These are phyloP conservation scores for Micromys minutus DNA, from an alignment of 2,113 vertebrate species.

Conservation along the genomic window DNA sequence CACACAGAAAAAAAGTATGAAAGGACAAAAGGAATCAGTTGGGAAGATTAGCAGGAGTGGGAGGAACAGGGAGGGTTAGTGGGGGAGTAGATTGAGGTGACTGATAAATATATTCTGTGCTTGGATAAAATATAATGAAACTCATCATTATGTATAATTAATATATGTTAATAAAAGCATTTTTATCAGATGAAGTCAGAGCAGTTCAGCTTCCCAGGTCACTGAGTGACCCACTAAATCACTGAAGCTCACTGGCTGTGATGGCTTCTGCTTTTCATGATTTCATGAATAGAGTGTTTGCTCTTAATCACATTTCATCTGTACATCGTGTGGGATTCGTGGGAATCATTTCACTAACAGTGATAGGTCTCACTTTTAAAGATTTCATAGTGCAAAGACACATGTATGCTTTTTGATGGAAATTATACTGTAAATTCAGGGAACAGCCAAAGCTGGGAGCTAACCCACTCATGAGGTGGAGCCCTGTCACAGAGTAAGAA, in stretches of 20 bases:
- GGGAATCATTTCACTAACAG: constrained; percentile 39
- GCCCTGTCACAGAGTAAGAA: constrained; percentile 14
- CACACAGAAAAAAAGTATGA: neutral
- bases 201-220: constrained; percentile 21
- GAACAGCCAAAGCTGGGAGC: constrained; percentile 30
- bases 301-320: neutral
- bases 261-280: constrained; percentile 13
- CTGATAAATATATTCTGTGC: neutral
- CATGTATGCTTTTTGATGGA: constrained; percentile 14
- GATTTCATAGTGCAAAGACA: constrained; percentile 37
- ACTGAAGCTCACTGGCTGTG: neutral
- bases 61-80: neutral
- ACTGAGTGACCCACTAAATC: neutral
- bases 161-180: neutral
- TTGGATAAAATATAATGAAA: neutral
- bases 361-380: constrained; percentile 41
- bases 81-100: neutral
- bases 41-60: neutral
- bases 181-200: constrained; percentile 35
- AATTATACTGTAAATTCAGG: constrained; percentile 49
- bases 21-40: neutral
- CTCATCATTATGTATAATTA: neutral
- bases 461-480: neutral
- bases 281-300: neutral
- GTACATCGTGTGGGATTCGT: neutral